These are phyloP conservation scores for Coleophora deauratella DNA, from an alignment of 2,888 invertebrate species.

Conservation along the genomic window DNA sequence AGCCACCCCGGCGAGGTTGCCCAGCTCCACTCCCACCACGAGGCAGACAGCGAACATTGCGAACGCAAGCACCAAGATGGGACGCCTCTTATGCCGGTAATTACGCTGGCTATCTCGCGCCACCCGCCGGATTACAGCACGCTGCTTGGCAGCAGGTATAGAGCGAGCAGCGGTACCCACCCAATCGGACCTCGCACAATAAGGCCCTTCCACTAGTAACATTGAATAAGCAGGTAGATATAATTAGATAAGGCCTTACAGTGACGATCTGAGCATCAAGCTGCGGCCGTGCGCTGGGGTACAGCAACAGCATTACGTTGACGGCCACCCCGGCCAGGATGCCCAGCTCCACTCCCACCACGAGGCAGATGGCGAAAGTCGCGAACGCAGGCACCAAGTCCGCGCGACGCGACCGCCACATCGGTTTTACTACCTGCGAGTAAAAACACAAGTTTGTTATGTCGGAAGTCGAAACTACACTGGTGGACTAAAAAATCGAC, in stretches of 20 bases:
- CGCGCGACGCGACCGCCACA: constrained; percentile 90
- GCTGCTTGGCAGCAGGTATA: too few relatives aligned
- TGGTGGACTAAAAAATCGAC: too few relatives aligned
- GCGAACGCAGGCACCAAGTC: constrained; percentile 85
- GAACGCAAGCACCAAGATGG: constrained; percentile 83
- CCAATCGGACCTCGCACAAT: too few relatives aligned
- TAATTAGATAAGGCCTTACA: constrained; percentile 46
- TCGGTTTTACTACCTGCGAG: constrained; percentile 81
- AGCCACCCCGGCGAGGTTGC: constrained; percentile 87
- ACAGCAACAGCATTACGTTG: constrained; percentile 84
- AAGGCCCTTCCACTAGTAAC: too few relatives aligned
- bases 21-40: constrained; percentile 87
- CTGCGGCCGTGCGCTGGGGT: constrained; percentile 87
- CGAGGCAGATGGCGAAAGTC: constrained; percentile 87
- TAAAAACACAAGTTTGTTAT: too few relatives aligned
- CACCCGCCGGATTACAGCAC: too few relatives aligned
- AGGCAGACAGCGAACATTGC: constrained; percentile 90
- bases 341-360: constrained; percentile 89
- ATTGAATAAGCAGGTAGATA: too few relatives aligned
- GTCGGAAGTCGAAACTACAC: too few relatives aligned
- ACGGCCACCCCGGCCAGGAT: constrained; percentile 87
- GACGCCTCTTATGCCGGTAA: too few relatives aligned
- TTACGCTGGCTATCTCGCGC: too few relatives aligned
- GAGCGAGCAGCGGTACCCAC: too few relatives aligned
- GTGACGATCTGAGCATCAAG: constrained; percentile 81